Evolutionary conservation across 2,888 invertebrate species (phyloP).

Genomic region (Papilio demoleus): DNA sequence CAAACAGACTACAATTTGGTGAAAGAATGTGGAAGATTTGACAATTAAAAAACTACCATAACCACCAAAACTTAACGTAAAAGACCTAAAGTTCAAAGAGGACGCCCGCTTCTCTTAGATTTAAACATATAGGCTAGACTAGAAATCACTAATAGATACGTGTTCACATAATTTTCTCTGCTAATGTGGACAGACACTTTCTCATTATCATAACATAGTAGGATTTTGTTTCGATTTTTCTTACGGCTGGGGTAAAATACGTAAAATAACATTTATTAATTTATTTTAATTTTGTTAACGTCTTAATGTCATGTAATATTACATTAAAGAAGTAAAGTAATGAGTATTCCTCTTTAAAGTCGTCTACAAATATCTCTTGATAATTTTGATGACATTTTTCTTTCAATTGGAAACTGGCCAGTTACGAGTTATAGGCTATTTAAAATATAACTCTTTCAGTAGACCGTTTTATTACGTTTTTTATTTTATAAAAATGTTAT

Average conservation of each 20-base stretch:
- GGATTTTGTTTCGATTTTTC: background rate
- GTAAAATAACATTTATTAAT: background rate
- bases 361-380: constrained; percentile 79
- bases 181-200: too few species aligned
- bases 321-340: constrained; percentile 58
- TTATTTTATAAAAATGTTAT: constrained; percentile 45
- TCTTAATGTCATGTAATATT: constrained; percentile 62
- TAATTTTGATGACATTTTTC: constrained; percentile 76
- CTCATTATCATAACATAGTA: too few species aligned
- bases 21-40: too few species aligned
- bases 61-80: too few species aligned
- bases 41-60: too few species aligned
- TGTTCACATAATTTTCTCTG: too few species aligned
- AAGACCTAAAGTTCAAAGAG: too few species aligned
- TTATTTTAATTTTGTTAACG: constrained; percentile 57
- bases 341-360: constrained; percentile 71
- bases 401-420: constrained; percentile 73
- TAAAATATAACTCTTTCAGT: constrained; percentile 55
- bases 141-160: too few species aligned
- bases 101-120: too few species aligned
- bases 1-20: too few species aligned
- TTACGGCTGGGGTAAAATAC: background rate
- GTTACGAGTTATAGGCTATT: constrained; percentile 65
- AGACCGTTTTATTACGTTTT: constrained; percentile 33
- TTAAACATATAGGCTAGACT: too few species aligned